Conservation (phyloP, 1,140 invertebrate species). For the Pachypeltis micranthus region DNA sequence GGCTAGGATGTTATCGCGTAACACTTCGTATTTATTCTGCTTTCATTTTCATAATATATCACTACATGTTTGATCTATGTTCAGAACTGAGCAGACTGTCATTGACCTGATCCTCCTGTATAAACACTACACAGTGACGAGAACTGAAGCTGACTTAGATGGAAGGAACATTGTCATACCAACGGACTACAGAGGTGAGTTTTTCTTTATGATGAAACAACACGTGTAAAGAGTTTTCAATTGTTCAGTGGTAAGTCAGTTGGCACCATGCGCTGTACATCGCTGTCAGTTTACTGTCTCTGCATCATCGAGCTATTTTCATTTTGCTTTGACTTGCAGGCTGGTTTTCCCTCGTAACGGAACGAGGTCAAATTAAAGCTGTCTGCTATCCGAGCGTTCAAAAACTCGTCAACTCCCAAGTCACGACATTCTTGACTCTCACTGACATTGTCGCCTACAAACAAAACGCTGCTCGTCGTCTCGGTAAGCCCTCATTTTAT, state of each 20-base stretch:
- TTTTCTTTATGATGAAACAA: too few species aligned
- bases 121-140: neutral
- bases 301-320: too few species aligned
- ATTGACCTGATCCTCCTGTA: neutral
- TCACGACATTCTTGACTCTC: constrained; percentile 34
- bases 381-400: constrained; percentile 32
- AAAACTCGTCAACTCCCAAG: constrained; percentile 35
- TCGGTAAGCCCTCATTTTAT: too few species aligned
- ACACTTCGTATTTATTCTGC: too few species aligned
- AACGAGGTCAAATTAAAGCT: constrained; percentile 34
- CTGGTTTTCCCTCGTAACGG: constrained; percentile 42
- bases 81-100: neutral
- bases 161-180: neutral
- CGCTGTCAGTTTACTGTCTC: too few species aligned
- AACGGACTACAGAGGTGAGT: neutral
- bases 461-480: constrained; percentile 23
- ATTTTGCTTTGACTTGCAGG: constrained; percentile 36
- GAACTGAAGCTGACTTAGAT: neutral
- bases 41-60: too few species aligned
- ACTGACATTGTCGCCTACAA: constrained; percentile 27
- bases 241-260: too few species aligned
- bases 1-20: too few species aligned
- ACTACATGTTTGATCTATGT: too few species aligned
- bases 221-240: too few species aligned
- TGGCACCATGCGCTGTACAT: too few species aligned